A percentile compares a stretch with the other conserved stretches of the same genome.
Conservation (phyloP, 2,888 invertebrate genomes). For the Tenthredo amoena region DNA sequence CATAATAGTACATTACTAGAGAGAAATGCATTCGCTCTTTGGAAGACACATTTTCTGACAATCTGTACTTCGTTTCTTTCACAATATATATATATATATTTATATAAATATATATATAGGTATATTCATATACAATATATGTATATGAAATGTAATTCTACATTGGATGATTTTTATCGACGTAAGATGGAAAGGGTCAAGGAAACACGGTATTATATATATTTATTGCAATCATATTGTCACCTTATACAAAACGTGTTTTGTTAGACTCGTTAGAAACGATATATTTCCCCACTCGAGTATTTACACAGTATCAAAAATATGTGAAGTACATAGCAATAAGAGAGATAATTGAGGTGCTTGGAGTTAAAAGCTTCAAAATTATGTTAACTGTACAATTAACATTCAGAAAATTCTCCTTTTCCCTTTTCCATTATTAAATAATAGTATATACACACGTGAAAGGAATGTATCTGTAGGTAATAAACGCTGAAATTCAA, state of each 20-base stretch:
- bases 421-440: slow-evolving; percentile 40
- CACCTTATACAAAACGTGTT: slow-evolving; percentile 12
- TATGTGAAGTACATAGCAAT: slow-evolving; percentile 21
- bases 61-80: slow-evolving; percentile 48
- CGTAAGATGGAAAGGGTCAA: slow-evolving; percentile 39
- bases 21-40: slow-evolving; percentile 75
- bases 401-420: slow-evolving; percentile 26
- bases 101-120: background rate
- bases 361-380: slow-evolving; percentile 13
- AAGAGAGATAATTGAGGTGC: slow-evolving; percentile 32
- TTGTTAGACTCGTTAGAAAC: slow-evolving; percentile 36
- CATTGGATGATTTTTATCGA: slow-evolving; percentile 6
- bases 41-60: slow-evolving; percentile 92
- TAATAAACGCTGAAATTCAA: slow-evolving; percentile 40
- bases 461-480: slow-evolving; percentile 6
- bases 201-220: slow-evolving; percentile 29
- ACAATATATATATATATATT: background rate
- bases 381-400: slow-evolving; percentile 35
- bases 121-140: slow-evolving; percentile 21
- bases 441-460: slow-evolving; percentile 26
- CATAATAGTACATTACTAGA: slow-evolving; percentile 59
- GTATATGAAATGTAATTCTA: slow-evolving; percentile 16
- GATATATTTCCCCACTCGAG: slow-evolving; percentile 16
- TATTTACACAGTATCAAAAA: slow-evolving; percentile 26
- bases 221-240: slow-evolving; percentile 42